Evolutionary conservation across 2,113 vertebrate species (phyloP).

Genomic region (Solenodon paradoxus): DNA sequence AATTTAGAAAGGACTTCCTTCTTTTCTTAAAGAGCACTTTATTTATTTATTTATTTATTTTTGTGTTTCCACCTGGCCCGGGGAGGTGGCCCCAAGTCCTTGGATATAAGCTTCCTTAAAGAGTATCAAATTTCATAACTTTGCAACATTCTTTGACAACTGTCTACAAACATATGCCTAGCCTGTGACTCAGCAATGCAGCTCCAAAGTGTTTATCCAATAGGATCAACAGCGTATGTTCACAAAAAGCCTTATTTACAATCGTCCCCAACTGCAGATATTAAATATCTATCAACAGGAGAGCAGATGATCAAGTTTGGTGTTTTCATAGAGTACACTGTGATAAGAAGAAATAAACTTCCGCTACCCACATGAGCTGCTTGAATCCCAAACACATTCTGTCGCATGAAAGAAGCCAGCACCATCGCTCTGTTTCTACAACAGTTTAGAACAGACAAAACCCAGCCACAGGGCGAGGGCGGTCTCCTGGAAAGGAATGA

Average conservation of each 20-base stretch:
- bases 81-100: no score
- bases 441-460: not conserved
- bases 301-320: not conserved
- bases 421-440: not conserved
- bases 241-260: not conserved
- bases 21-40: no score
- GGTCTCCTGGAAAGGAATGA: not conserved
- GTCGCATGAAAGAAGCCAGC: not conserved
- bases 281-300: not conserved
- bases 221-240: not conserved
- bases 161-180: not conserved
- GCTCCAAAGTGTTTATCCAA: not conserved
- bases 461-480: no score
- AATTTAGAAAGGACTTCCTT: not conserved
- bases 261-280: not conserved
- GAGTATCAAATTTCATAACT: not conserved
- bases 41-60: no score
- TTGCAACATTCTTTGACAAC: not conserved
- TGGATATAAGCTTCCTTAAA: no score
- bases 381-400: not conserved
- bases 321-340: not conserved
- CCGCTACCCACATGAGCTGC: not conserved
- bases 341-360: not conserved
- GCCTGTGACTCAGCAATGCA: not conserved
- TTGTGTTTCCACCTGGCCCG: no score